phyloP scores from a whole-genome alignment of 2,113 vertebrate species.

The Calidris pygmaea region DNA sequence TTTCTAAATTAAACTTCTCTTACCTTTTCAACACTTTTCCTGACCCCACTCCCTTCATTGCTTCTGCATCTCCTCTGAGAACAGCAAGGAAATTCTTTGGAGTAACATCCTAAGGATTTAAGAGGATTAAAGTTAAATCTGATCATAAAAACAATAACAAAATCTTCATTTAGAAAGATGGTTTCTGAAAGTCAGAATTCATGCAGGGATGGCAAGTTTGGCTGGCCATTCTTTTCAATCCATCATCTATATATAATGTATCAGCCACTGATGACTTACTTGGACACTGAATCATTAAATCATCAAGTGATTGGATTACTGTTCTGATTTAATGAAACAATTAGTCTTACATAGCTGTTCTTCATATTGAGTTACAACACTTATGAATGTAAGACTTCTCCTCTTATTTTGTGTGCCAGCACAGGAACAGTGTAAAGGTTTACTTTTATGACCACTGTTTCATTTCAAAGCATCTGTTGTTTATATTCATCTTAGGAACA shows the following conservation, averaged over 20 bases:
- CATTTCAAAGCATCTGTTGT: background rate
- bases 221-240: background rate
- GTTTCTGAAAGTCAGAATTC: background rate
- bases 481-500: background rate
- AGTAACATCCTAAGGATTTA: conserved; percentile 83
- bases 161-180: background rate
- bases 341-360: background rate
- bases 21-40: conserved; percentile 93
- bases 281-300: background rate
- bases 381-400: background rate
- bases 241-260: background rate
- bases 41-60: conserved; percentile 83
- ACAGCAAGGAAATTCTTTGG: conserved; percentile 91
- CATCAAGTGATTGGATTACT: background rate
- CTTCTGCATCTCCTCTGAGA: conserved; percentile 83
- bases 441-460: background rate
- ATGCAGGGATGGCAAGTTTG: background rate
- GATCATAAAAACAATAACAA: background rate
- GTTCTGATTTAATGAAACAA: background rate
- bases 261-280: background rate
- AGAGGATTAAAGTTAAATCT: background rate
- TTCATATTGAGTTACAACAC: background rate
- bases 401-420: background rate
- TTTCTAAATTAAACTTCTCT: conserved; percentile 4
- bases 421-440: background rate